These are phyloP conservation scores for Proales similis DNA, from an alignment of 1,140 invertebrate species.

Conservation along the genomic window DNA sequence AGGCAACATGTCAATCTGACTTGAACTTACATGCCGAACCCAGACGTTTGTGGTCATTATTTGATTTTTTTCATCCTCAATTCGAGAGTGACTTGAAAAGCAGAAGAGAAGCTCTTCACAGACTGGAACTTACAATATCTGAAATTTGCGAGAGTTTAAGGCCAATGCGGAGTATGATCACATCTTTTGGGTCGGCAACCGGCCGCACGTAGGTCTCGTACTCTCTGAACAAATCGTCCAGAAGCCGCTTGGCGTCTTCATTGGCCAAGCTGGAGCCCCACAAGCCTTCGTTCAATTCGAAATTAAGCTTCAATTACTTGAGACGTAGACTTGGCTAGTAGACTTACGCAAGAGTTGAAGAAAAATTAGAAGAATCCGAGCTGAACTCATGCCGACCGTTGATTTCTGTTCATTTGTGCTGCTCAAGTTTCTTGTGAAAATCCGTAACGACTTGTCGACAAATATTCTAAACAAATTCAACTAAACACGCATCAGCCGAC, in stretches of 20 bases:
- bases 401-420: too few relatives aligned
- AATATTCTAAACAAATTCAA: too few relatives aligned
- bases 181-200: conserved; percentile 8
- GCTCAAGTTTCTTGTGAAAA: too few relatives aligned
- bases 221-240: conserved; percentile 26
- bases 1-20: conserved; percentile 10
- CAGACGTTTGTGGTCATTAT: conserved; percentile 57
- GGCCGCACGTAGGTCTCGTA: conserved; percentile 31
- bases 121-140: conserved; percentile 22
- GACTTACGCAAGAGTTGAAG: too few relatives aligned
- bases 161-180: conserved; percentile 20
- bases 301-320: too few relatives aligned
- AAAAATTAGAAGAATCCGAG: too few relatives aligned
- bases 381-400: too few relatives aligned
- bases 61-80: conserved; percentile 48
- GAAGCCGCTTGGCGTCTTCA: conserved; percentile 31
- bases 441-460: too few relatives aligned
- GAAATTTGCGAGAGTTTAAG: conserved; percentile 29
- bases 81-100: conserved; percentile 38
- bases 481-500: too few relatives aligned
- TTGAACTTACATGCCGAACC: conserved; percentile 45
- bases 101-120: neutral
- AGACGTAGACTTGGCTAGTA: too few relatives aligned
- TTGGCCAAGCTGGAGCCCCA: too few relatives aligned
- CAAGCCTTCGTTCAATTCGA: too few relatives aligned